Percentiles rank a stretch among this genome's conserved stretches.
phyloP scores from a whole-genome alignment of 2,797 vertebrate genomes.

The Chaunax sp. region DNA sequence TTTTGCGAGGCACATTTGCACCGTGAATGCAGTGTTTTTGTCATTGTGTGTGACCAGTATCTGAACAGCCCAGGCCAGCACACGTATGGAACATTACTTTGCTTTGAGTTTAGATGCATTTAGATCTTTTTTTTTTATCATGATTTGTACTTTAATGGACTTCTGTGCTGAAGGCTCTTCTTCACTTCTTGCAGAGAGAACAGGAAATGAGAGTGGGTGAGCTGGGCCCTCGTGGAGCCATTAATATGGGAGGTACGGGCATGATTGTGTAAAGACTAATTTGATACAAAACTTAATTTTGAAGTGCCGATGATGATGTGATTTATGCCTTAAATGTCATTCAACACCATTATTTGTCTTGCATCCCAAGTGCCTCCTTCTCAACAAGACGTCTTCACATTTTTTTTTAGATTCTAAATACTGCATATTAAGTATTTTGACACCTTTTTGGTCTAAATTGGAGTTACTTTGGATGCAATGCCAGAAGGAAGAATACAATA shows the following conservation, averaged over 20 bases:
- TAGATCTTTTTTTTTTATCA: background rate
- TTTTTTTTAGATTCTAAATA: background rate
- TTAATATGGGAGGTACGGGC: conserved; percentile 99
- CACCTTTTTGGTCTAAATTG: background rate
- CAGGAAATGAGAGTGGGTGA: conserved; percentile 99
- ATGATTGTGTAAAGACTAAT: conserved; percentile 74
- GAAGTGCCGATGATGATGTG: conserved; percentile 2
- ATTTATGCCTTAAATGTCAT: conserved; percentile 14
- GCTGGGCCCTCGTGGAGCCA: conserved; percentile 97
- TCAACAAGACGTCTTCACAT: background rate
- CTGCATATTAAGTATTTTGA: background rate
- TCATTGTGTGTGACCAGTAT: background rate
- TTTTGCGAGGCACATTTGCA: background rate
- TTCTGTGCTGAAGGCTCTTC: conserved; percentile 80
- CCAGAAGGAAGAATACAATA: conserved; percentile 1
- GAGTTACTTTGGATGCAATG: conserved; percentile 31
- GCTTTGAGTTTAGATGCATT: background rate
- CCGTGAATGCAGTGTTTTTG: background rate
- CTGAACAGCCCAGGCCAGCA: background rate
- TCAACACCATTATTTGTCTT: conserved; percentile 13
- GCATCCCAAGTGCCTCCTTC: conserved; percentile 27
- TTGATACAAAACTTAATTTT: conserved; percentile 28
- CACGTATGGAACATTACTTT: background rate
- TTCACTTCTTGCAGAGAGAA: conserved; percentile 99
- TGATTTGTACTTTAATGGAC: conserved; percentile 38